A percentile compares a stretch with the other conserved stretches of the same genome.
Evolutionary conservation across 2,797 vertebrate species (phyloP).

Genomic region (Gambusia yucatana): DNA sequence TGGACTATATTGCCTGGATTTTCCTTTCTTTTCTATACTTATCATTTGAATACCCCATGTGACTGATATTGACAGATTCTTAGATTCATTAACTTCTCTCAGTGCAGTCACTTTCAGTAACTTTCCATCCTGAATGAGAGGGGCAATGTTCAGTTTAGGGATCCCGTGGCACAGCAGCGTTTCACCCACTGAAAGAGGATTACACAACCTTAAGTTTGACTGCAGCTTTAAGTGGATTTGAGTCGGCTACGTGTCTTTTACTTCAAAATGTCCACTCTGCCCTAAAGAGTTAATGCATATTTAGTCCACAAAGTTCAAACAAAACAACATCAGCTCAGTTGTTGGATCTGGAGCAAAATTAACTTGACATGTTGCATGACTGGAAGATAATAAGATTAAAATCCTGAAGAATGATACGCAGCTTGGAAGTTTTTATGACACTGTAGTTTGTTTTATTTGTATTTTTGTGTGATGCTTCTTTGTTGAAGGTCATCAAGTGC

Average conservation of each 20-base stretch:
- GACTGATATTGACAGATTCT: constrained; percentile 13
- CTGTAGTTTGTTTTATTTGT: neutral
- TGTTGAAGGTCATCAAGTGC: neutral
- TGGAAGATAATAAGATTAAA: neutral
- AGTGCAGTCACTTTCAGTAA: constrained; percentile 19
- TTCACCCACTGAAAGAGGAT: constrained; percentile 9
- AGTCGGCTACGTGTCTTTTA: neutral
- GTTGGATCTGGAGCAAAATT: neutral
- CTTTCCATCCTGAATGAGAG: constrained; percentile 30
- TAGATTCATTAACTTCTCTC: constrained; percentile 28
- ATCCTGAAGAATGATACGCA: neutral
- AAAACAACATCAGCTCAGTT: neutral
- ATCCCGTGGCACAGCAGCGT: constrained; percentile 3
- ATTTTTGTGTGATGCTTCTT: neutral
- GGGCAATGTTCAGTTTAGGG: constrained; percentile 36
- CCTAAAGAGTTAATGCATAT: neutral
- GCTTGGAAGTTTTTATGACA: neutral
- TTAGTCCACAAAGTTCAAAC: neutral
- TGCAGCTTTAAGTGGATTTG: constrained; percentile 6
- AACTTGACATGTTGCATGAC: neutral
- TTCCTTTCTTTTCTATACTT: neutral
- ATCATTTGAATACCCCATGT: neutral
- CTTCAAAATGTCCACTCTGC: constrained; percentile 2
- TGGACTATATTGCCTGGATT: neutral
- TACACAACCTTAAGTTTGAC: constrained; percentile 23